phyloP scores from a whole-genome alignment of 2,113 vertebrate genomes.

The Steatornis caripensis region DNA sequence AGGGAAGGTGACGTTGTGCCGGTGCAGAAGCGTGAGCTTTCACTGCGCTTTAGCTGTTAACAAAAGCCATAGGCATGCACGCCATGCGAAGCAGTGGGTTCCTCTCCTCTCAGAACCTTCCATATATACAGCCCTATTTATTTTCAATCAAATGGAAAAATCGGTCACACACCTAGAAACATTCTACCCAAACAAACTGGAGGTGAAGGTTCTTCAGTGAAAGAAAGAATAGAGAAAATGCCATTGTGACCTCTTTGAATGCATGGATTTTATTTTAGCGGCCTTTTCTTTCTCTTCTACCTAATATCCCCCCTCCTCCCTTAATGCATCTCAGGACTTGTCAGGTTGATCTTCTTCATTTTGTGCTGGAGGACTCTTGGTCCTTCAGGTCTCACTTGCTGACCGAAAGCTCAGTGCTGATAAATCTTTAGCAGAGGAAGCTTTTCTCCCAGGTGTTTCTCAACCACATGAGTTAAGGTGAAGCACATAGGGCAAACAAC shows the following conservation, averaged over 20 bases:
- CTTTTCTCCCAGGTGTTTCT: neutral
- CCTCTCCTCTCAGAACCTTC: neutral
- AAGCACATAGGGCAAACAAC: neutral
- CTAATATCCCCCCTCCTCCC: neutral
- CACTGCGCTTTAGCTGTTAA: neutral
- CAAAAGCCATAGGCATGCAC: neutral
- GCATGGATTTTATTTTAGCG: neutral
- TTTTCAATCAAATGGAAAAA: neutral
- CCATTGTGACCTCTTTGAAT: neutral
- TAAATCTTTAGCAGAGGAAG: neutral
- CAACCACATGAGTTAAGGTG: neutral
- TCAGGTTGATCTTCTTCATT: neutral
- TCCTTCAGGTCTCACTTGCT: neutral
- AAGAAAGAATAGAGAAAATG: neutral
- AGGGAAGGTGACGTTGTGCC: rapidly evolving
- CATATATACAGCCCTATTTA: neutral
- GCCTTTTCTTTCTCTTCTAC: neutral
- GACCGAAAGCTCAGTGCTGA: neutral
- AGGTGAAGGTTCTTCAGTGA: neutral
- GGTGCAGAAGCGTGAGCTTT: neutral
- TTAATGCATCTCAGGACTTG: neutral
- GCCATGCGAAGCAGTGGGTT: neutral
- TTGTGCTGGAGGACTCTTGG: neutral
- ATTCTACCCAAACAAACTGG: neutral
- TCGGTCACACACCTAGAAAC: neutral